phyloP scores from a whole-genome alignment of 2,797 vertebrate genomes.

The Spinus olivaceus region DNA sequence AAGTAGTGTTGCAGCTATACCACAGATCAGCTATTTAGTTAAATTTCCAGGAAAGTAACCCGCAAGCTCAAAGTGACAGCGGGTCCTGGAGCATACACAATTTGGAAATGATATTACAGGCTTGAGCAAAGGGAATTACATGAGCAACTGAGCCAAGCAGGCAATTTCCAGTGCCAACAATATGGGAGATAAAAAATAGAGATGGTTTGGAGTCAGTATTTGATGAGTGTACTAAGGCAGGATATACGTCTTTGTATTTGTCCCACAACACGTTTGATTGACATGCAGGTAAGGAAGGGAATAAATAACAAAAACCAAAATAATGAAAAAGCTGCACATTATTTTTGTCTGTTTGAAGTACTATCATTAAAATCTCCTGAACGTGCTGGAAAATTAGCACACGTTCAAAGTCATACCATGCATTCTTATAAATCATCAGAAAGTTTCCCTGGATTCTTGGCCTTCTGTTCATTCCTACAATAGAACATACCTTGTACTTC shows the following conservation, averaged over 20 bases:
- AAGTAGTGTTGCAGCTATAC: not conserved
- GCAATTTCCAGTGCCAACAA: conserved; percentile 19
- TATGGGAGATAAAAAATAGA: not conserved
- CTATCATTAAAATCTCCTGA: not conserved
- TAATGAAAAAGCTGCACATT: not conserved
- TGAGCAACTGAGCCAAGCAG: conserved; percentile 15
- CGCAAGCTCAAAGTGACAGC: not conserved
- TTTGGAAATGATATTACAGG: not conserved
- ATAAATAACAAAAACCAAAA: not conserved
- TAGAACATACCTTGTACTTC: not conserved
- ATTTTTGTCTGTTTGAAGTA: not conserved
- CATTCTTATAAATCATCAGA: not conserved
- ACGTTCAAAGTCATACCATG: not conserved
- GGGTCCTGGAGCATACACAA: not conserved
- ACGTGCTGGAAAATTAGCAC: not conserved
- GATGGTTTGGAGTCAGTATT: not conserved
- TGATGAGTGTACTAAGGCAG: not conserved
- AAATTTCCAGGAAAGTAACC: conserved; percentile 10
- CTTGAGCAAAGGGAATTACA: not conserved
- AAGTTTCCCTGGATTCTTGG: not conserved
- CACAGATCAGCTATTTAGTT: not conserved
- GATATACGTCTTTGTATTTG: not conserved
- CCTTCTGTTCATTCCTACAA: not conserved
- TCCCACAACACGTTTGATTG: not conserved
- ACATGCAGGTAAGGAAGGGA: not conserved